Evolutionary conservation across 2,113 vertebrate genomes (phyloP), one percentile per base, ranked within the genome.

Genomic region (Lynx canadensis): DNA sequence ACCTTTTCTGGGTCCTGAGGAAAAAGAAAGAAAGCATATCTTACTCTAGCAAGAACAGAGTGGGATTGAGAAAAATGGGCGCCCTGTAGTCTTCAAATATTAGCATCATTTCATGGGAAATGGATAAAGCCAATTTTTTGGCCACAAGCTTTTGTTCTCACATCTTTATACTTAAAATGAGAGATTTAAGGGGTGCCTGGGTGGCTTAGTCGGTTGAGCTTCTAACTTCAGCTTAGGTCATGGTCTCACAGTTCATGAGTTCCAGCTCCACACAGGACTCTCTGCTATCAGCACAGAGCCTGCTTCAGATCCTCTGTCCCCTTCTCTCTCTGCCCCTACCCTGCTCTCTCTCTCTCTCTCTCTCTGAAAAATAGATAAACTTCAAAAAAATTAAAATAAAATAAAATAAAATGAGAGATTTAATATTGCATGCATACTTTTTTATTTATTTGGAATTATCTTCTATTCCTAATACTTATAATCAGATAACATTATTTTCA

Each of bases 121-220:
- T 38, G 25, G 4, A 48, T 52, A 63, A 95, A 95, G 7, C 14
- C 71, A 86, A 76, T 82, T 91, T 92, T 93, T 52, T 80, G 50
- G n/a, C 3, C 76, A 86, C 0, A 38, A 89, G 13, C 0, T 60
- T 88, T 89, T 69, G 85, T 96, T 88, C 33, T 85, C 18, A 66
- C 38, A 68, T 65, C 10, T 89, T 89, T 95, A 83, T 66, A 41
- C 76, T 94, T 68, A 68, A 96, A 95, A 96, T 80, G 45, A 95
- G 60, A 91, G 23, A 87, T 87, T 78, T 84, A 68, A 92, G 57
- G 57, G 21, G 57, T 7, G 1, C 57, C 57, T 60, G 57, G 2
- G 57, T 60, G 57, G 19, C 57, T 60, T 21, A 60, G 21, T 60
- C 57, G 2, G 57, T 23, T 60, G 19, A 60, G 57, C 57, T 60